Conservation (phyloP, 2,888 invertebrate genomes). For the Fragum fragum region DNA sequence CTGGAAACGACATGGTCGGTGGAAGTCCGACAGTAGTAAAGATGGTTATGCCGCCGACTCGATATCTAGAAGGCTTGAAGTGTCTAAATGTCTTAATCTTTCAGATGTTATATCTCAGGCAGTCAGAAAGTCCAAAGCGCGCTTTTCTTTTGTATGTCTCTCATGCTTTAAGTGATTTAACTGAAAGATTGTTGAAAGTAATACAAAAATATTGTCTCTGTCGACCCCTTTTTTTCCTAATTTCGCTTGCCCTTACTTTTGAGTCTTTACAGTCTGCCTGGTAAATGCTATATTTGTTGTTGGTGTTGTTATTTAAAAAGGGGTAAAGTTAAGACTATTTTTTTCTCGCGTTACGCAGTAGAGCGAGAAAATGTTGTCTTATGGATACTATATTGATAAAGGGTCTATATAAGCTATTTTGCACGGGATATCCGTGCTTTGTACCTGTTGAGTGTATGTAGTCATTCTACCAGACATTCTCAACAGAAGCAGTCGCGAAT, state of each 20-base stretch:
- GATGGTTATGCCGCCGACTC: constrained; percentile 27
- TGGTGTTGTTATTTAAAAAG: not conserved
- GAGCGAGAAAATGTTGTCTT: not conserved
- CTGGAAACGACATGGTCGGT: constrained; percentile 43
- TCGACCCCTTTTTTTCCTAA: not conserved
- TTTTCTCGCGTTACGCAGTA: not conserved
- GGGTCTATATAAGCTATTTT: not conserved
- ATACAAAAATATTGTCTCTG: not conserved
- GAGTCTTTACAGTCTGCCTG: constrained; percentile 2
- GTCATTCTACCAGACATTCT: constrained; percentile 3
- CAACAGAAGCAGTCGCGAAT: not conserved
- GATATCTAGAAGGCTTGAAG: not conserved
- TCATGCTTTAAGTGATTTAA: not conserved
- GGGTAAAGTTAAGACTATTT: not conserved
- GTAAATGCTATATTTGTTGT: not conserved
- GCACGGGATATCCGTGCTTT: constrained; percentile 15
- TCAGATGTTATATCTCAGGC: not conserved
- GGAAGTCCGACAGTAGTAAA: constrained; percentile 34
- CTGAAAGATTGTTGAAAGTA: not conserved
- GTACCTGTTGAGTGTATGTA: constrained; percentile 24
- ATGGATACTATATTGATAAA: not conserved
- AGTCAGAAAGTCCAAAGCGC: too few relatives aligned
- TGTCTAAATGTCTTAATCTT: constrained; percentile 22
- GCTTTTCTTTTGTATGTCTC: too few relatives aligned
- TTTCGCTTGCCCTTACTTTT: constrained; percentile 6